Conservation (phyloP, 2,888 invertebrate species). For the Poecilobothrus nobilitatus region DNA sequence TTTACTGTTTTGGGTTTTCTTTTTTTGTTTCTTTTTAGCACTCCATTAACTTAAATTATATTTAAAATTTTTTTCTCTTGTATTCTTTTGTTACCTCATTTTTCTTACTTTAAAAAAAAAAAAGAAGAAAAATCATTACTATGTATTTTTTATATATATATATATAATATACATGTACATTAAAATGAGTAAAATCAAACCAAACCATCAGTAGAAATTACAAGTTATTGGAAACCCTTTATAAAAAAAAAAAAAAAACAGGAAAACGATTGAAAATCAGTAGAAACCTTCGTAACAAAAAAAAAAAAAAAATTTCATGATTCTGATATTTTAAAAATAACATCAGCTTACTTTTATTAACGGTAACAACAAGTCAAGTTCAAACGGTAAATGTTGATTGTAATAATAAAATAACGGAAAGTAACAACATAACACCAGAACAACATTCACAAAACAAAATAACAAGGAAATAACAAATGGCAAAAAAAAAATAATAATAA, state of each 20-base stretch:
- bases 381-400: not conserved
- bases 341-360: not conserved
- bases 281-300: too few relatives aligned
- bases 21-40: not conserved
- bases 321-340: too few relatives aligned
- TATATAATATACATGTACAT: not conserved
- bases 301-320: too few relatives aligned
- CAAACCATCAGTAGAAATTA: too few relatives aligned
- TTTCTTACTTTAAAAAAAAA: not conserved
- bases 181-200: not conserved
- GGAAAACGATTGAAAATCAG: too few relatives aligned
- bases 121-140: too few relatives aligned
- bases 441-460: not conserved
- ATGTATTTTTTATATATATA: not conserved
- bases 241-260: too few relatives aligned
- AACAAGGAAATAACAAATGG: not conserved
- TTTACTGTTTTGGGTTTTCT: too few relatives aligned
- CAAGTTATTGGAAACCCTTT: too few relatives aligned
- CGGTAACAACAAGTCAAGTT: not conserved
- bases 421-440: not conserved
- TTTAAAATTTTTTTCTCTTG: not conserved
- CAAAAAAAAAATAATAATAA: not conserved
- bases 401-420: not conserved
- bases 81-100: not conserved
- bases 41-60: conserved; percentile 4